These are phyloP conservation scores for Papilio demoleus DNA, from an alignment of 2,888 invertebrate species.

Conservation along the genomic window DNA sequence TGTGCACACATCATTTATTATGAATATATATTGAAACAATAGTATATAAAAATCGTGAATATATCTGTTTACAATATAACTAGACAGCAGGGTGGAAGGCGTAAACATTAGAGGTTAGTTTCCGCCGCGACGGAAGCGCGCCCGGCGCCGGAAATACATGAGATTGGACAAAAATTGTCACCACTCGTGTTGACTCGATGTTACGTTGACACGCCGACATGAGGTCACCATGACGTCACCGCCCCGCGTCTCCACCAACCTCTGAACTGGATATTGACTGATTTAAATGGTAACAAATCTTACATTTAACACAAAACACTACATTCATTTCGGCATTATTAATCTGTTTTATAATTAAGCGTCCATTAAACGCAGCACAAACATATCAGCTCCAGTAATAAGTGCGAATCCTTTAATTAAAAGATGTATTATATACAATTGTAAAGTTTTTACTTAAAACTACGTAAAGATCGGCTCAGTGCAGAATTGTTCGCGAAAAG, in stretches of 20 bases:
- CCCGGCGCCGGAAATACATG: conserved; percentile 73
- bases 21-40: no score
- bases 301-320: background rate
- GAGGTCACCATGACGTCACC: no score
- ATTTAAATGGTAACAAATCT: background rate
- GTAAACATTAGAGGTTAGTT: conserved; percentile 53
- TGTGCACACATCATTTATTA: background rate
- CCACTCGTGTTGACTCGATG: conserved; percentile 48
- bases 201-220: background rate
- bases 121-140: conserved; percentile 63
- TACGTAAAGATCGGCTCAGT: conserved; percentile 43
- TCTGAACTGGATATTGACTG: background rate
- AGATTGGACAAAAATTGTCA: conserved; percentile 79
- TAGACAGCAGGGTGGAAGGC: background rate
- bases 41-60: background rate
- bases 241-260: background rate
- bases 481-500: conserved; percentile 45
- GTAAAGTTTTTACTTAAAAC: conserved; percentile 12
- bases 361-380: no score
- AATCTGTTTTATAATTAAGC: no score
- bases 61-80: background rate
- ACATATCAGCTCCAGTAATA: no score
- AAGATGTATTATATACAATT: background rate
- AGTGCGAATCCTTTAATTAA: background rate
- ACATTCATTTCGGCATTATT: no score